Evolutionary conservation across 2,888 invertebrate species (phyloP), one percentile per base, ranked within the genome.

Genomic region (Drosophila ustulata): DNA sequence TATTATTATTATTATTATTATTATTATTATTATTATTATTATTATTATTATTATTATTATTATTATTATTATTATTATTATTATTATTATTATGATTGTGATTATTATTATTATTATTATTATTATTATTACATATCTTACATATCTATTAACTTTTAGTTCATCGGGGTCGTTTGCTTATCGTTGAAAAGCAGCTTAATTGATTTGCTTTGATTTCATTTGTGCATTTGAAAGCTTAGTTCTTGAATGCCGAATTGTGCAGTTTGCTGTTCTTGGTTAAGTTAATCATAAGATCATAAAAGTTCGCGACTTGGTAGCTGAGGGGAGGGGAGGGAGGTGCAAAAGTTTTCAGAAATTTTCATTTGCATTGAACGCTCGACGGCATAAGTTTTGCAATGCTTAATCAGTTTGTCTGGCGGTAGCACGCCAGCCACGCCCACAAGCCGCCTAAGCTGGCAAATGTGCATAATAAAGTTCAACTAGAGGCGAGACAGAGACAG

Each of bases 361-460:
- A 49, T 49, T 58, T 58, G 41, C 58, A 59, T 61, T 45, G 51
- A 61, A 51, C 39, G 45, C 45, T 34, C 32, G 23, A 32, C 28
- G 41, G 32, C 45, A 39, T 25, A 51, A 47, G 30, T 47, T 57
- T 67, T 51, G 13, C 66, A 37, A 49, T 53, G 68, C 53, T 66
- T 68, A 49, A 53, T 66, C 47, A 58, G 45, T 46, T 66, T 55
- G 18, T 18, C 18, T 18, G 18, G 18, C 18, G 28, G 28, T 18
- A 1, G 18, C 18, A 18, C 28, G 28, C 26, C 49, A 41, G 39
- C 34, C n/a, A 53, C 52, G 18, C n/a, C 32, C 57, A 47, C 23
- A 9, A 34, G 30, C 4, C 59, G 46, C 23, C 34, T 63, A 37
- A 47, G 52, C 56, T 18, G n/a, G 32, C 32, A 32, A 8, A 13